phyloP scores from a whole-genome alignment of 2,888 invertebrate species.

The Drosophila macrospina region DNA sequence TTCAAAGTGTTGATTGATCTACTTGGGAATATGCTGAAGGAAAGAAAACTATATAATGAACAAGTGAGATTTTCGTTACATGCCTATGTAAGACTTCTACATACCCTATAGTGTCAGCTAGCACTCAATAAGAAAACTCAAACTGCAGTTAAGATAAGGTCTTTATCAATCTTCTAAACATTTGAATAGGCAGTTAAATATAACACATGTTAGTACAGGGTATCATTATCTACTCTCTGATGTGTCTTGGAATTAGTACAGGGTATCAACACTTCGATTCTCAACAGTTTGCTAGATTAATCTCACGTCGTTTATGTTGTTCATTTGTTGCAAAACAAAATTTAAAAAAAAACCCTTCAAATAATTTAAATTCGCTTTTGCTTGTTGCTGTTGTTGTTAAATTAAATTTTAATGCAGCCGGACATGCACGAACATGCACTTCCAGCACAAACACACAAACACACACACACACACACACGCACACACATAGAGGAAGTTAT shows the following conservation, averaged over 20 bases:
- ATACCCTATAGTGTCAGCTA: too few relatives aligned
- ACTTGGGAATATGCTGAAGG: too few relatives aligned
- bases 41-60: too few relatives aligned
- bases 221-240: too few relatives aligned
- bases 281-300: neutral
- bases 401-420: conserved; percentile 29
- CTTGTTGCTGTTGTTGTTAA: conserved; percentile 6
- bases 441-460: conserved; percentile 5
- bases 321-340: neutral
- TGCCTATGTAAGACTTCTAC: too few relatives aligned
- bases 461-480: conserved; percentile 1
- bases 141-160: too few relatives aligned
- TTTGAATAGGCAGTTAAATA: too few relatives aligned
- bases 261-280: neutral
- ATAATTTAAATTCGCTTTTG: neutral
- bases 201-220: too few relatives aligned
- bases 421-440: conserved; percentile 19
- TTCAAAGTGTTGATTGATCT: too few relatives aligned
- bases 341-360: neutral
- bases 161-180: too few relatives aligned
- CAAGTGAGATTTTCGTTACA: too few relatives aligned
- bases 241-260: neutral
- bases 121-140: too few relatives aligned
- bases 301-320: neutral
- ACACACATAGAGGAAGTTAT: conserved; percentile 5